phyloP scores from a whole-genome alignment of 2,888 invertebrate species.

The Polyommatus iphigenia region DNA sequence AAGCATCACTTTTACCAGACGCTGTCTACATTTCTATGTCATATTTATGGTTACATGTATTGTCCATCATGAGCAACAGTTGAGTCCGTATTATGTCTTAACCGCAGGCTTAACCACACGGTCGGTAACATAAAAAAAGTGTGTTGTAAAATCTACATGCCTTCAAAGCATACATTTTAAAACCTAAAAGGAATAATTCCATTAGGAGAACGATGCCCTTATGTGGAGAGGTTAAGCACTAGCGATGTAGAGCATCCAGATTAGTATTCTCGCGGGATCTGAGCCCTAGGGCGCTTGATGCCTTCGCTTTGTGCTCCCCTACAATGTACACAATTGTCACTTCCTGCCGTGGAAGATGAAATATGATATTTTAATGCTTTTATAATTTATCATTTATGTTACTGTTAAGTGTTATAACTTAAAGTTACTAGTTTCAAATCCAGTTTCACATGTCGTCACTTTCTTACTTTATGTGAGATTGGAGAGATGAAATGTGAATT shows the following conservation, averaged over 20 bases:
- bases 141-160: neutral
- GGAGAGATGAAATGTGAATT: too few relatives aligned
- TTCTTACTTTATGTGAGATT: too few relatives aligned
- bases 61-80: too few relatives aligned
- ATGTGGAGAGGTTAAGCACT: conserved; percentile 1
- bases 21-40: too few relatives aligned
- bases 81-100: too few relatives aligned
- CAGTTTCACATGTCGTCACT: neutral
- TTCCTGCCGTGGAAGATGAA: neutral
- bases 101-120: too few relatives aligned
- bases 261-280: conserved; percentile 4
- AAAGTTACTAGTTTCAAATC: neutral
- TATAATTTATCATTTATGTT: neutral
- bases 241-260: conserved; percentile 3
- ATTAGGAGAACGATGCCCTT: neutral
- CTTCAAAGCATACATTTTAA: neutral
- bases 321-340: conserved; percentile 7
- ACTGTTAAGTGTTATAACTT: neutral
- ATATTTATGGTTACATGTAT: too few relatives aligned
- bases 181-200: neutral
- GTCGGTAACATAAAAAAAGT: too few relatives aligned
- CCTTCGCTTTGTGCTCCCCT: conserved; percentile 3
- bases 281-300: conserved; percentile 10
- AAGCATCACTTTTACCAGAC: too few relatives aligned
- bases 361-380: neutral